A percentile compares a stretch with the other conserved stretches of the same genome.
Evolutionary conservation across 2,113 vertebrate species (phyloP).

Genomic region (Podarcis cretensis): DNA sequence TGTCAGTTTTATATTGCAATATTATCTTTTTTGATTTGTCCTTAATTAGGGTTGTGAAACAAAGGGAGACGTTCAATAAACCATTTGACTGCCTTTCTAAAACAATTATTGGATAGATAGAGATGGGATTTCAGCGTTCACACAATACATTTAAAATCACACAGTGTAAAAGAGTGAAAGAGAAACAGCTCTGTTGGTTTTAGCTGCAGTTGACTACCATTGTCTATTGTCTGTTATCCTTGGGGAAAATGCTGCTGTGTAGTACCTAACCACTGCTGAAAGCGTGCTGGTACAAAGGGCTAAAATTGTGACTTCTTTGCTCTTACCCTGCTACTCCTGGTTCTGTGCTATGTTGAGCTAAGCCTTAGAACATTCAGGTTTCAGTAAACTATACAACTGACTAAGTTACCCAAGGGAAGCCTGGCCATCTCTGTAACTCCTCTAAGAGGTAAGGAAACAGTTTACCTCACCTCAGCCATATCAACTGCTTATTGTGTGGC

Average conservation of each 20-base stretch:
- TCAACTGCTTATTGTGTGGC: background rate
- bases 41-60: background rate
- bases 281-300: background rate
- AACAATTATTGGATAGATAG: slow-evolving; percentile 6
- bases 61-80: slow-evolving; percentile 6
- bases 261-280: background rate
- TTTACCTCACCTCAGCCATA: background rate
- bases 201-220: background rate
- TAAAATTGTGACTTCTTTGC: no score
- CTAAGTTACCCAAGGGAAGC: no score
- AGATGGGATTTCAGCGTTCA: background rate
- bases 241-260: background rate
- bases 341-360: no score
- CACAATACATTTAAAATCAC: background rate
- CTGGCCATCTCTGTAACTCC: background rate
- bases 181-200: background rate
- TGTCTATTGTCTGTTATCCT: background rate
- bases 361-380: no score
- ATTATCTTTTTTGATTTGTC: slow-evolving; percentile 5
- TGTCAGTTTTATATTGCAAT: background rate
- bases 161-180: no score
- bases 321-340: no score
- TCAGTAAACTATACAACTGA: no score
- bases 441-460: background rate
- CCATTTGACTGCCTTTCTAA: background rate